Evolutionary conservation across 2,113 vertebrate species (phyloP), one percentile per base, ranked within the genome.

Genomic region (Thryonomys swinderianus): DNA sequence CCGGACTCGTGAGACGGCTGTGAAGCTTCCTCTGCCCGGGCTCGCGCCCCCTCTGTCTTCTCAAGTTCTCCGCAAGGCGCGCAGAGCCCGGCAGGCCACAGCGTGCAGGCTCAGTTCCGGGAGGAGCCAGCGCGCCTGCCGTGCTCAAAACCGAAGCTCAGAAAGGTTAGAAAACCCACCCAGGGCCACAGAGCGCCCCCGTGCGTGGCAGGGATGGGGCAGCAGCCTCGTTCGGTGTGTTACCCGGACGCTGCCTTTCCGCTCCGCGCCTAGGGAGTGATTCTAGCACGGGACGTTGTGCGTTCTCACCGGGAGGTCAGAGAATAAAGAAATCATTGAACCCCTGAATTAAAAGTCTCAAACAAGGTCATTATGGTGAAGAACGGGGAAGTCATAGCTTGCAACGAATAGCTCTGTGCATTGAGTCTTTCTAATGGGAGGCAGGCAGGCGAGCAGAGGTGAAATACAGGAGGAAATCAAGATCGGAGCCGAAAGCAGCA

Each of bases 241-340:
- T 25, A 34, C 79, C 18, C 17, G 61, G 20, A 53, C 30, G 34
- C 32, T 53, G 71, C 78, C 32, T 59, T 67, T 62, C 73, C 18
- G 34, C 17, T 21, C 67, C 40, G 37, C 86, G 40, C 71, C 85
- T 62, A 42, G 93, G 78, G n/a, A 89, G 59, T 62, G 48, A 67
- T 74, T 55, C 64, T 48, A 23, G 85, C 57, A 1, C 59, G 66
- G 20, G 67, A 83, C 80, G 37, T 76, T 45, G 64, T 73, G 42
- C 79, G 73, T 85, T 96, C 93, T 95, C 95, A 18, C 88, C 4
- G 59, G 93, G 93, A 95, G 89, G 89, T 78, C 84, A 96, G 69
- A 81, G 76, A 94, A 93, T 83, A 91, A 96, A 96, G 95, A 97
- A 95, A 95, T 94, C 86, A 87, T 7, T 84, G 96, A 96, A 94